phyloP scores from a whole-genome alignment of 2,797 vertebrate genomes.

The Falco peregrinus region DNA sequence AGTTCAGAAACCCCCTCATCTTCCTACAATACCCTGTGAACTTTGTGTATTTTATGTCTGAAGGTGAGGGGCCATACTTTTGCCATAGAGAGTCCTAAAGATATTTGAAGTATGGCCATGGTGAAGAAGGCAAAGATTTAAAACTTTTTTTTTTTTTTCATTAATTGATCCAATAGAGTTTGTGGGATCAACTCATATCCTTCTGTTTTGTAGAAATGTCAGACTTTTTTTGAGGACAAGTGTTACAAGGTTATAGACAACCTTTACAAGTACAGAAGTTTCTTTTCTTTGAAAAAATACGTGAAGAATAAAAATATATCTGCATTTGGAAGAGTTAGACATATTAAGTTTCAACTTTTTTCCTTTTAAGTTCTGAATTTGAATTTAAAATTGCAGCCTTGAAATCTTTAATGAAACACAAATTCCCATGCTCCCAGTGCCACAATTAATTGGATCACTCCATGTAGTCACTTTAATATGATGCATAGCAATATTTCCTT shows the following conservation, averaged over 20 bases:
- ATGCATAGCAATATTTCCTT: not conserved
- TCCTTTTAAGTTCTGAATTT: not conserved
- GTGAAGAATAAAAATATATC: not conserved
- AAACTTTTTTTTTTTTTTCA: not conserved
- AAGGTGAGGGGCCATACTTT: not conserved
- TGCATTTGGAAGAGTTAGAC: not conserved
- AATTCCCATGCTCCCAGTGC: not conserved
- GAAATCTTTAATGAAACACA: not conserved
- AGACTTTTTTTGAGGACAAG: not conserved
- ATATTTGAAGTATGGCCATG: not conserved
- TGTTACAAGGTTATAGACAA: not conserved
- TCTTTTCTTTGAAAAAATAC: not conserved
- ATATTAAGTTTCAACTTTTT: not conserved
- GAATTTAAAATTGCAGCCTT: not conserved
- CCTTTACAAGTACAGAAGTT: not conserved
- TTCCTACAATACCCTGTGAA: not conserved
- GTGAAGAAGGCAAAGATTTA: not conserved
- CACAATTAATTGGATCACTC: not conserved
- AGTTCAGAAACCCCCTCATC: not conserved
- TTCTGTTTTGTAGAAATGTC: not conserved
- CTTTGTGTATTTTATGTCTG: not conserved
- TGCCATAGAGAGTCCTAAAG: not conserved
- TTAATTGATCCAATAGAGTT: not conserved
- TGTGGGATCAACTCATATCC: not conserved
- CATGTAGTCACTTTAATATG: not conserved